Evolutionary conservation across 2,888 invertebrate genomes (phyloP).

Genomic region (Nysson spinosus): DNA sequence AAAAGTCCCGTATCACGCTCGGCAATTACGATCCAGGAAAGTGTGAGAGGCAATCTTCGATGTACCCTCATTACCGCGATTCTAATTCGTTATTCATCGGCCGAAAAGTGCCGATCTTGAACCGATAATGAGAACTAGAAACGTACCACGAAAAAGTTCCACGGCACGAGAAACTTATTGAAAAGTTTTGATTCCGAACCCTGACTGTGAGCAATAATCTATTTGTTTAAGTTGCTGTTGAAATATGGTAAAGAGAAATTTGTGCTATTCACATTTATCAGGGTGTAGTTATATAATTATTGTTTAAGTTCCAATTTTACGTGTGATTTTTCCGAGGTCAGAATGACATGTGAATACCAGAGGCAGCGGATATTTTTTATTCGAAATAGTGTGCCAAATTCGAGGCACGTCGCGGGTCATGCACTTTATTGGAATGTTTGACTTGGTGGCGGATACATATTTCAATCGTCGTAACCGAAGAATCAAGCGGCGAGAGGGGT

Average conservation of each 20-base stretch:
- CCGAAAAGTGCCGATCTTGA: neutral
- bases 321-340: too few species aligned
- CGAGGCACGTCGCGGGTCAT: constrained; percentile 62
- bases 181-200: too few species aligned
- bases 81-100: constrained; percentile 30
- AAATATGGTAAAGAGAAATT: too few species aligned
- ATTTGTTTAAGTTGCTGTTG: too few species aligned
- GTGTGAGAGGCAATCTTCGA: constrained; percentile 9
- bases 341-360: too few species aligned
- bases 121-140: constrained; percentile 37
- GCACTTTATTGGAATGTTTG: constrained; percentile 69
- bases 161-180: too few species aligned
- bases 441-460: constrained; percentile 74
- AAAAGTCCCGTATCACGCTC: constrained; percentile 62
- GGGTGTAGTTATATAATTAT: too few species aligned
- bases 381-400: constrained; percentile 46
- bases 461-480: constrained; percentile 70
- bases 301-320: too few species aligned
- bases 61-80: constrained; percentile 23
- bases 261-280: too few species aligned
- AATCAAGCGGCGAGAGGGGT: constrained; percentile 42
- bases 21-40: constrained; percentile 52
- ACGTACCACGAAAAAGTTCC: constrained; percentile 65
- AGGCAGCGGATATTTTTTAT: too few species aligned
- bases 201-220: too few species aligned